A percentile compares a stretch with the other conserved stretches of the same genome.
Conservation (phyloP, 2,797 vertebrate species). For the Streptopelia turtur region DNA sequence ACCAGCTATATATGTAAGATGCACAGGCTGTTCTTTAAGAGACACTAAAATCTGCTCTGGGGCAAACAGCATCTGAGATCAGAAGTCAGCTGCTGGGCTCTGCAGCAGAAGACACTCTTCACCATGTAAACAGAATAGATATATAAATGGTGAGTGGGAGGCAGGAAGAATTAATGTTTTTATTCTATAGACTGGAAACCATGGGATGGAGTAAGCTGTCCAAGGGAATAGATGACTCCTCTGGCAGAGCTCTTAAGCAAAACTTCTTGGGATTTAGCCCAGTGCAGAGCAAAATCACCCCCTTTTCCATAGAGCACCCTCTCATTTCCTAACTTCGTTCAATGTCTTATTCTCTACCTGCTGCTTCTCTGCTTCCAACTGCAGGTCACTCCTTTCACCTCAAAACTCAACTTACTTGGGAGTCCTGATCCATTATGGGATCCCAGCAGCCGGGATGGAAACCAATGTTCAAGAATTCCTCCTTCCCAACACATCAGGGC, state of each 20-base stretch:
- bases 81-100: background rate
- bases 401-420: background rate
- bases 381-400: background rate
- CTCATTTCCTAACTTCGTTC: background rate
- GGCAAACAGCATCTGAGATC: background rate
- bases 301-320: background rate
- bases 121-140: background rate
- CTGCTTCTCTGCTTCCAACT: background rate
- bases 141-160: background rate
- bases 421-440: background rate
- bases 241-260: background rate
- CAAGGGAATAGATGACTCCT: background rate
- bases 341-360: background rate
- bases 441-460: background rate
- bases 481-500: background rate
- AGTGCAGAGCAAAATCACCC: background rate
- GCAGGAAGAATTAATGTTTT: background rate
- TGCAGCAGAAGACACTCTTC: background rate
- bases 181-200: constrained; percentile 12
- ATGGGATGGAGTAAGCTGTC: background rate
- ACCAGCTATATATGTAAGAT: background rate
- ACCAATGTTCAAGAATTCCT: background rate
- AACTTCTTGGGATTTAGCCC: background rate
- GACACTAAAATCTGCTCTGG: background rate
- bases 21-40: background rate